phyloP scores from a whole-genome alignment of 2,797 vertebrate genomes.

The Oreonectes daqikongensis region DNA sequence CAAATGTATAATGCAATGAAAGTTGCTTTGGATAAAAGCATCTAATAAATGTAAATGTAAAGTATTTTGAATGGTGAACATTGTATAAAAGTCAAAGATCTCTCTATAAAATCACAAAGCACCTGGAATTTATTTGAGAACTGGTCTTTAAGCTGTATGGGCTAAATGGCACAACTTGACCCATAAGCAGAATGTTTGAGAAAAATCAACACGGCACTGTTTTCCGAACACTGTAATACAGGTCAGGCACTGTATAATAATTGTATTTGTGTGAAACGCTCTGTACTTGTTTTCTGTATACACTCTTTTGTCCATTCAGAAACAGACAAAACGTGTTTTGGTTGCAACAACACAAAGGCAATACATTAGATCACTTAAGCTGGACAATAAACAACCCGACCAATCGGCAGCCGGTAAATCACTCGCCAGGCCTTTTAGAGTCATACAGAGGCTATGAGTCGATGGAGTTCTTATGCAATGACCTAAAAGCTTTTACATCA shows the following conservation, averaged over 20 bases:
- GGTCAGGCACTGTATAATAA: not conserved
- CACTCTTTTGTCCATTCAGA: slow-evolving; percentile 20
- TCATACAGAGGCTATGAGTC: not conserved
- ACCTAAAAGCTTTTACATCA: slow-evolving; percentile 18
- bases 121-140: not conserved
- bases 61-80: not conserved
- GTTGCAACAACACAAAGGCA: not conserved
- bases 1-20: too few relatives aligned
- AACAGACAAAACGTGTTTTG: slow-evolving; percentile 7
- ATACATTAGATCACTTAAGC: slow-evolving; percentile 21
- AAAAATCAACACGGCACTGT: not conserved
- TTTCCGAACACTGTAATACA: slow-evolving; percentile 16
- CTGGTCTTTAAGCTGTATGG: too few relatives aligned
- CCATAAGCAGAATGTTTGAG: not conserved
- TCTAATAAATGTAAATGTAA: too few relatives aligned
- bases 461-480: not conserved
- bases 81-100: not conserved
- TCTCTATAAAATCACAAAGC: too few relatives aligned
- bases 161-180: not conserved
- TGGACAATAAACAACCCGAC: not conserved
- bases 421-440: not conserved
- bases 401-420: not conserved
- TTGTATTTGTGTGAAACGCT: not conserved
- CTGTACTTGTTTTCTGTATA: not conserved
- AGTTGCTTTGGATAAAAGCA: too few relatives aligned